Evolutionary conservation across 1,140 invertebrate species (phyloP).

Genomic region (Drosophila paulistorum): DNA sequence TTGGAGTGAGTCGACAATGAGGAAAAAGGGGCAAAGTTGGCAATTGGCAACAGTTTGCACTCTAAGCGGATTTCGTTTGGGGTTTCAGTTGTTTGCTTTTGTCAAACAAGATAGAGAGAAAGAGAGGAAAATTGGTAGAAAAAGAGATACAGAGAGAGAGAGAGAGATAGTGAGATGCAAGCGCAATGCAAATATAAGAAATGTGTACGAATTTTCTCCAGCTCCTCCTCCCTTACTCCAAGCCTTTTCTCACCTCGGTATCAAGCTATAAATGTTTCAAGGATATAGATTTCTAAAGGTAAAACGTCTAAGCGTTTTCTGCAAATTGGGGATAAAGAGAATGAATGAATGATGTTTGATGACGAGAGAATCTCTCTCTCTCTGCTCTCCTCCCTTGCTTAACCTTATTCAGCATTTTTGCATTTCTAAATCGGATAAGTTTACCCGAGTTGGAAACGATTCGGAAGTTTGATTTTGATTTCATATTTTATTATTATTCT

Average conservation of each 20-base stretch:
- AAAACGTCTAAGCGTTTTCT: too few relatives aligned
- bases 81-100: conserved; percentile 25
- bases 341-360: too few relatives aligned
- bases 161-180: background rate
- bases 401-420: too few relatives aligned
- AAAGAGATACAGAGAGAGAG: background rate
- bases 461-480: too few relatives aligned
- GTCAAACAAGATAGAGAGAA: background rate
- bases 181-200: conserved; percentile 44
- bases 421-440: too few relatives aligned
- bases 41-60: conserved; percentile 46
- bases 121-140: background rate
- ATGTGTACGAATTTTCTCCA: conserved; percentile 5
- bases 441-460: too few relatives aligned
- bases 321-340: too few relatives aligned
- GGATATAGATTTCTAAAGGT: conserved; percentile 27
- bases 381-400: too few relatives aligned
- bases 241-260: background rate
- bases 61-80: conserved; percentile 52
- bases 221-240: background rate
- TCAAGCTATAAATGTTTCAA: conserved; percentile 1
- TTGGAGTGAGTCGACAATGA: background rate
- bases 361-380: too few relatives aligned
- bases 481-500: too few relatives aligned
- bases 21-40: conserved; percentile 12